phyloP scores from a whole-genome alignment of 2,888 invertebrate genomes.

The Synanthedon formicaeformis region DNA sequence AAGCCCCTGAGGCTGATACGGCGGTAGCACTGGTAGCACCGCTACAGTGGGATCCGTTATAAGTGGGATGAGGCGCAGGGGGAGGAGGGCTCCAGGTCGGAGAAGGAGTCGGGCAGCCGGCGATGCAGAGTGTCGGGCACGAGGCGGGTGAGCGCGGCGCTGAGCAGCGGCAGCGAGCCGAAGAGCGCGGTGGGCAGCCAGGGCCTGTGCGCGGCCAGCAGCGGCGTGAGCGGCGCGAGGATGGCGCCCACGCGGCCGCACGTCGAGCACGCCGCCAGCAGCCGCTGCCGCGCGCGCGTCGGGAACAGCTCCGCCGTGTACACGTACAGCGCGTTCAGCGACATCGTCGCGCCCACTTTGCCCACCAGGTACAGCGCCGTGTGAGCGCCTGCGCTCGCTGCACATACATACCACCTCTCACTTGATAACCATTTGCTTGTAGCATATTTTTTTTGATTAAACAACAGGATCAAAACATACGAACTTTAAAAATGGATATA shows the following conservation, averaged over 20 bases:
- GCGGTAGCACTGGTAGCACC: no score
- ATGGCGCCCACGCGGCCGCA: constrained; percentile 78
- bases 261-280: constrained; percentile 78
- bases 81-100: constrained; percentile 42
- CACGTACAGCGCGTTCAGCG: constrained; percentile 76
- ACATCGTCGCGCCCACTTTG: constrained; percentile 75
- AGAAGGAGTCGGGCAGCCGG: constrained; percentile 71
- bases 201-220: constrained; percentile 54
- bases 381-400: constrained; percentile 4
- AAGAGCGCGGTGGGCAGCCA: constrained; percentile 64
- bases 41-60: no score
- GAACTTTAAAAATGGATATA: no score
- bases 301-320: constrained; percentile 81
- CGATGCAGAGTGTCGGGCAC: constrained; percentile 72
- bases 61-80: neutral
- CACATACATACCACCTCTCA: neutral
- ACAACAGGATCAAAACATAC: no score
- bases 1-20: no score
- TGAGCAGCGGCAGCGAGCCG: constrained; percentile 64
- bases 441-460: no score
- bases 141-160: constrained; percentile 67
- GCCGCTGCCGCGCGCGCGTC: constrained; percentile 75
- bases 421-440: no score
- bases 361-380: constrained; percentile 68
- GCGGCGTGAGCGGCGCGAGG: constrained; percentile 76